Evolutionary conservation across 1,140 invertebrate species (phyloP), one percentile per base, ranked within the genome.

Genomic region (Elymnias hypermnestra): DNA sequence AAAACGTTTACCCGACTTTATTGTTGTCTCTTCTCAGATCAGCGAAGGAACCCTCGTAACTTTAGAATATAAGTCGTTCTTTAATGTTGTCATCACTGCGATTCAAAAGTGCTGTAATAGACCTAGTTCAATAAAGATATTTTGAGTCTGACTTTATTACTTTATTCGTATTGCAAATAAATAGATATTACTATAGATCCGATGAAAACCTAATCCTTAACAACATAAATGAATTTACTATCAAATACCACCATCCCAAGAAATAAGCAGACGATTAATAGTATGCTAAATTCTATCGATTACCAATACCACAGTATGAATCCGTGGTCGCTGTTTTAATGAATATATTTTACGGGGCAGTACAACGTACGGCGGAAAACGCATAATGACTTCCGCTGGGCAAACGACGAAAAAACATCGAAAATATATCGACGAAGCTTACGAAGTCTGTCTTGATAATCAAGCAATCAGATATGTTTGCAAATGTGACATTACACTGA

Each of bases 371-470:
- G 62, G 55, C 72, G 74, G 74, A 78, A 77, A 83, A 68, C 74
- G 77, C 61, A 83, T 84, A 83, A 84, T 83, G 68, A 83, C 70
- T 81, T 84, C 81, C 81, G 74, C 53, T 65, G 62, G 55, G 25
- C 62, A 60, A 62, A 63, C 67, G 69, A 61, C 67, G 63, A n/a
- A 82, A 71, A 79, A 81, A 76, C 69, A 65, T 63, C 65, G 50
- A 78, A 82, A 78, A 75, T 72, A 72, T 72, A 73, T 64, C 54
- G 39, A 57, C 46, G 47, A 36, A 45, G 44, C 48, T 44, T 22
- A 41, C 47, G 22, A 50, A 50, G 47, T 42, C 36, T 12, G 40
- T 19, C 22, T 49, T 17, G 46, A 49, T 49, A 49, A 31, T 49
- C 38, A 15, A 25, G 17, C 28, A 12, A 42, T 49, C 38, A 41